Evolutionary conservation across 2,113 vertebrate species (phyloP), one percentile per base, ranked within the genome.

Genomic region (Urocynchramus pylzowi): DNA sequence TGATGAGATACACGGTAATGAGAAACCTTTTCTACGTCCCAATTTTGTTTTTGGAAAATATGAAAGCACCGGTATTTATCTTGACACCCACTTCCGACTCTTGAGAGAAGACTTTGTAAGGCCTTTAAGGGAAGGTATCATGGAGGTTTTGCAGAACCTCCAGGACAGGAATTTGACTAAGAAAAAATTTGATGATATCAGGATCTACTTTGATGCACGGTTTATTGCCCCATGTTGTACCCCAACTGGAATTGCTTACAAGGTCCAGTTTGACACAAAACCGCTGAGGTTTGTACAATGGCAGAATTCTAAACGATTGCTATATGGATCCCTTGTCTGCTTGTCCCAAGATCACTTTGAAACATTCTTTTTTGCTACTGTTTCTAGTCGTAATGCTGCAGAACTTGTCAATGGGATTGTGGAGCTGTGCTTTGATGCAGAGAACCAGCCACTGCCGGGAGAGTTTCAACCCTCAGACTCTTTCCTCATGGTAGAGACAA

Each of bases 21-120:
- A 98, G 47, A 98, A 96, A 92, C 99, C 99, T 30, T 98, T 98
- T 95, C 98, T 99, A 6, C 97, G 98, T 60, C 98, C 98, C 69
- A 99, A 99, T 96, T 96, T 98, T 78, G 98, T 98, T 92, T 96
- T 96, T 41, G 96, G 98, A 81, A 98, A 97, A 59, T 99, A 99
- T 8, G 97, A 98, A 33, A 99, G 96, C 93, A 98, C 97, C 20
- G 97, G 97, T 22, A 8, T 98, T 93, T 99, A 99, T 96, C 98
- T 99, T 49, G 99, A 99, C 87, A 99, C 99, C 6, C 99, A 99
- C 94, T 99, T 99, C 93, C 98, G 99, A n/a, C 98, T 99, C 84
- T 96, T 99, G 85, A 97, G 99, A 95, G 99, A 99, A 96, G 99
- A 99, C 95, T 99, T 99, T 96, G 98, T 99, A 50, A 97, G 98